These are phyloP conservation scores for Smittia sp. DNA, from an alignment of 2,888 invertebrate species.

Conservation along the genomic window DNA sequence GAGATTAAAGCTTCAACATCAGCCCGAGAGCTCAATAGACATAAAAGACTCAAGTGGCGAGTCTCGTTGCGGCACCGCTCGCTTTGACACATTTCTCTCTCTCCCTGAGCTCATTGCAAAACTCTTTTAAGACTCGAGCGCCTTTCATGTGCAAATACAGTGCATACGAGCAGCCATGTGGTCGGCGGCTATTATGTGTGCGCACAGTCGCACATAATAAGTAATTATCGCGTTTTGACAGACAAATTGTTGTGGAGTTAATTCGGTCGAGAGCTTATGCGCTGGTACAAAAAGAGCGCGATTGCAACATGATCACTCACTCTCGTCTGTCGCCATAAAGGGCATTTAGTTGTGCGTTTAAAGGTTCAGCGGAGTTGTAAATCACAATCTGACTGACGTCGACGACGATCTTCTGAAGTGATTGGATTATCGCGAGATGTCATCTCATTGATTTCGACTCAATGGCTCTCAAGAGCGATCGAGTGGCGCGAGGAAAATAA, in stretches of 20 bases:
- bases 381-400: not conserved
- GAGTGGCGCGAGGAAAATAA: not conserved
- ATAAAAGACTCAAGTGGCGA: not conserved
- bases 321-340: not conserved
- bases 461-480: not conserved
- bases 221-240: constrained; percentile 40
- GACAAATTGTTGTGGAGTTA: constrained; percentile 28
- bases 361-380: not conserved
- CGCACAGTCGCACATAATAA: not conserved
- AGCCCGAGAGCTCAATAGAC: not conserved
- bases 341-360: constrained; percentile 1
- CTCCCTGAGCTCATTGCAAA: constrained; percentile 1
- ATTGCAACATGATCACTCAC: not conserved
- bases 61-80: not conserved
- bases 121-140: not conserved
- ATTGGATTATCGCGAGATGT: not conserved
- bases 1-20: constrained; percentile 24
- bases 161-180: not conserved
- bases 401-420: not conserved
- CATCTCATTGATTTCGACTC: not conserved
- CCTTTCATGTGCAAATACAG: constrained; percentile 8
- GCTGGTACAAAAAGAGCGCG: not conserved
- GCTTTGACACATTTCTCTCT: constrained; percentile 17
- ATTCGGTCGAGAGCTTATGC: not conserved
- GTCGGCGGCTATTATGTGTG: not conserved